phyloP scores from a whole-genome alignment of 2,797 vertebrate genomes.

The Masticophis lateralis region DNA sequence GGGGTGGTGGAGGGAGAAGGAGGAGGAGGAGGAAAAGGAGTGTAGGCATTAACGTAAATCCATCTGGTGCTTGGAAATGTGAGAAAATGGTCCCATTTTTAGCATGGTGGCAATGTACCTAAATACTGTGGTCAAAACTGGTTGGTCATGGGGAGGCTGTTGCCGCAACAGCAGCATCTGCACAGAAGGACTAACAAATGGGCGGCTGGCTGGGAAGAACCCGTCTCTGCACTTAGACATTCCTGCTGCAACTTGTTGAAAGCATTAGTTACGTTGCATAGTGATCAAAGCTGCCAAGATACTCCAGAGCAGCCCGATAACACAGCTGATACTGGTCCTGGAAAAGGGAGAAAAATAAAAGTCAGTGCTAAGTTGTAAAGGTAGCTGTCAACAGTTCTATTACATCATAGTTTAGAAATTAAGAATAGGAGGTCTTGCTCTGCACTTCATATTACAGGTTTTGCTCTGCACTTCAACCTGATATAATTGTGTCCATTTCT shows the following conservation, averaged over 20 bases:
- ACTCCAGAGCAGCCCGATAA: constrained; percentile 94
- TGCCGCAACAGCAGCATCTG: constrained; percentile 66
- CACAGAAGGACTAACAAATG: constrained; percentile 76
- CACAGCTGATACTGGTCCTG: constrained; percentile 99
- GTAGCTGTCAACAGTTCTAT: neutral
- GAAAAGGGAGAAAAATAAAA: neutral
- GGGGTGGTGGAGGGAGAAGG: neutral
- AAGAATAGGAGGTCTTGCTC: neutral
- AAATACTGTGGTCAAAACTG: constrained; percentile 71
- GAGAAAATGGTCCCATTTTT: constrained; percentile 61
- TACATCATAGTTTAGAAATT: neutral
- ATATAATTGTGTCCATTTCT: neutral
- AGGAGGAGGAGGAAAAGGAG: constrained; percentile 60
- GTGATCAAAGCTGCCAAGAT: constrained; percentile 98
- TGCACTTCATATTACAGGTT: neutral
- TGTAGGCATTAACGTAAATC: constrained; percentile 66
- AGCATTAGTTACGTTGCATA: constrained; percentile 94
- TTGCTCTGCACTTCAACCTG: neutral
- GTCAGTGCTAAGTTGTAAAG: neutral
- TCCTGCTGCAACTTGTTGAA: constrained; percentile 69
- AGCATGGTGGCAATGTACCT: constrained; percentile 72
- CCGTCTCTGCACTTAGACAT: constrained; percentile 71
- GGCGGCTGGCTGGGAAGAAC: constrained; percentile 82
- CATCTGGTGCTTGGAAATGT: constrained; percentile 66
- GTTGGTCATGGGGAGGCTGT: constrained; percentile 63